Base-by-base conservation (phyloP, 2,797 vertebrate genomes). In the Peromyscus eremicus region DNA sequence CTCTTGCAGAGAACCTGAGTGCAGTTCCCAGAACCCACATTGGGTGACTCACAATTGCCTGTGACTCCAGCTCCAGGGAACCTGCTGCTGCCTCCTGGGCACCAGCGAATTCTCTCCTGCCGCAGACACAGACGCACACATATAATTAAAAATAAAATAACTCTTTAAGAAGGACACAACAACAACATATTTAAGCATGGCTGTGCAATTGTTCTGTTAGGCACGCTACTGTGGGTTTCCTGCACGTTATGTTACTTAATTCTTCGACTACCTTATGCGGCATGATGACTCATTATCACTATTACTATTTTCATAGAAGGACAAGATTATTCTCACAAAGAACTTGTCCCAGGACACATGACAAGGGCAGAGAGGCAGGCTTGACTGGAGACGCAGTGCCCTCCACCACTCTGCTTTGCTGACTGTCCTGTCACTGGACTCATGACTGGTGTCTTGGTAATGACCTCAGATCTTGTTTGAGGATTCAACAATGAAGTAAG, bases 231-330 rank as follows among this genome's bases (percentile, higher is more conserved):
- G 64, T 71, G 57, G 88, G 75, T 46, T 37, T 80, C 34, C 29
- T 27, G 34, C 34, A 62, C 27, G 16, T 82, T 75, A 40, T 25
- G 64, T 75, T 75, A 89, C 52, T 86, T 82, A 84, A 86, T 49
- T 76, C 91, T 83, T 66, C 3, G 21, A 79, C 5, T 70, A 60
- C 27, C 68, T 76, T 93, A 13, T 40, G 87, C 55, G 76, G 55
- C 32, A 57, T 66, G 60, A 82, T 29, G 43, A 52, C 43, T 57
- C 55, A 62, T 17, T 68, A 40, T 37, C 70, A 80, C 23, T 55
- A 79, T 68, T 49, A 81, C 34, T 80, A 23, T 77, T 92, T 77
- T 92, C 92, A 77, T 8, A 73, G 64, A 92, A 92, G 66, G 40
- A 82, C 80, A 49, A 40, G 29, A 55, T 90, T 60, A 76, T 29